Evolutionary conservation across 2,888 invertebrate species (phyloP).

Genomic region (Amblyjoppa proteus): DNA sequence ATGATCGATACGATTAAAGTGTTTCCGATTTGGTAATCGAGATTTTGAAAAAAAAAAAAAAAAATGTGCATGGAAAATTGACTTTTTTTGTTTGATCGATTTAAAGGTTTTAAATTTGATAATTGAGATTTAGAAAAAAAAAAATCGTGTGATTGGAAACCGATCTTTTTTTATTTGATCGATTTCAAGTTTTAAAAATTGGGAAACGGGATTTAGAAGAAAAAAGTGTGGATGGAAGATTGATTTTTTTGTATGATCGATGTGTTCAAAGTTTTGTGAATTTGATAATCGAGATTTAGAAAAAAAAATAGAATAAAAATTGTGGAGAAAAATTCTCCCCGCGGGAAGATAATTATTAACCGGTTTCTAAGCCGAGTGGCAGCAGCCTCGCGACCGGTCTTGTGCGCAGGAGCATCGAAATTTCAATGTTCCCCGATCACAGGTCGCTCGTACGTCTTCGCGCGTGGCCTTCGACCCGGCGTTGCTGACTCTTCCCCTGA

Average conservation of each 20-base stretch:
- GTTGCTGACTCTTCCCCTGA: slow-evolving; percentile 31
- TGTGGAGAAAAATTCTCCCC: neutral
- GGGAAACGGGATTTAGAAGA: too few species aligned
- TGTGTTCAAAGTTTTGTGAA: too few species aligned
- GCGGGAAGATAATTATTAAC: slow-evolving; percentile 2
- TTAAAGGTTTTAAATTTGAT: neutral
- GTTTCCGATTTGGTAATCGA: too few species aligned
- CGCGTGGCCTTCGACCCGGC: slow-evolving; percentile 9
- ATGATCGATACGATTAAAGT: neutral
- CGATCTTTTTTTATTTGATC: neutral
- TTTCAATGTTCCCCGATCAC: slow-evolving; percentile 53
- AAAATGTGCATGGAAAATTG: neutral
- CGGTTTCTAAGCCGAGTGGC: neutral
- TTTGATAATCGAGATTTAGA: too few species aligned
- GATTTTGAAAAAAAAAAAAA: too few species aligned
- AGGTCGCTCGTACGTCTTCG: slow-evolving; percentile 60
- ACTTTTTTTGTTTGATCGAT: neutral
- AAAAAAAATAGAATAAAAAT: too few species aligned
- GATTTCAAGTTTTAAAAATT: too few species aligned
- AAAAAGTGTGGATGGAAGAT: too few species aligned
- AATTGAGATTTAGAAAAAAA: neutral
- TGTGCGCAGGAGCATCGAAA: slow-evolving; percentile 44
- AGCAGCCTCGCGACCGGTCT: slow-evolving; percentile 3
- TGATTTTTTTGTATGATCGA: too few species aligned
- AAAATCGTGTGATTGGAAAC: neutral